Evolutionary conservation across 2,888 invertebrate species (phyloP).

Genomic region (Pseudococcus longispinus): DNA sequence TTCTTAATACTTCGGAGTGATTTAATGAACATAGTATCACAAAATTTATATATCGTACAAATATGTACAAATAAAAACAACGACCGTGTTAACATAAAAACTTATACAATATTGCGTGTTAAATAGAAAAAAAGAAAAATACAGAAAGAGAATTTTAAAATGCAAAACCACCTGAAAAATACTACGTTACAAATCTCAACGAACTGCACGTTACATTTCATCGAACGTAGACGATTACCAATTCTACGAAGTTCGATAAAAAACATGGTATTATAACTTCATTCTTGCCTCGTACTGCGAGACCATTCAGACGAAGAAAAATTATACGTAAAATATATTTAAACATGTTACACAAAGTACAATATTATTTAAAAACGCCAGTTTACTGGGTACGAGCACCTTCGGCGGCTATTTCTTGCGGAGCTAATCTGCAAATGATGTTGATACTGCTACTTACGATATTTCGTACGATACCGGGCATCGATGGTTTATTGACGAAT

Average conservation of each 20-base stretch:
- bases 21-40: constrained; percentile 28
- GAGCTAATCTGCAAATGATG: constrained; percentile 80
- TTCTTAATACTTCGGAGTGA: background rate
- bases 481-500: constrained; percentile 71
- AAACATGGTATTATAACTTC: background rate
- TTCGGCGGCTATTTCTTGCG: constrained; percentile 65
- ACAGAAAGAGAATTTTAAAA: constrained; percentile 20
- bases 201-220: background rate
- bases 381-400: constrained; percentile 29
- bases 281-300: background rate
- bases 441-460: constrained; percentile 70
- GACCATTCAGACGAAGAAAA: background rate
- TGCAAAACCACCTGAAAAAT: constrained; percentile 34
- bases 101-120: constrained; percentile 27
- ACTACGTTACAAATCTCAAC: background rate
- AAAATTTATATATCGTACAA: constrained; percentile 32
- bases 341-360: constrained; percentile 22
- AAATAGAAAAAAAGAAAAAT: constrained; percentile 19
- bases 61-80: constrained; percentile 27
- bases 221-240: background rate
- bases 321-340: constrained; percentile 5
- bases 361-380: background rate
- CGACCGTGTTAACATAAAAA: constrained; percentile 17
- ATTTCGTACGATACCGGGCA: constrained; percentile 73
- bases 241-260: background rate